These are phyloP conservation scores for Apteryx owenii DNA, from an alignment of 2,113 vertebrate species.

Conservation along the genomic window DNA sequence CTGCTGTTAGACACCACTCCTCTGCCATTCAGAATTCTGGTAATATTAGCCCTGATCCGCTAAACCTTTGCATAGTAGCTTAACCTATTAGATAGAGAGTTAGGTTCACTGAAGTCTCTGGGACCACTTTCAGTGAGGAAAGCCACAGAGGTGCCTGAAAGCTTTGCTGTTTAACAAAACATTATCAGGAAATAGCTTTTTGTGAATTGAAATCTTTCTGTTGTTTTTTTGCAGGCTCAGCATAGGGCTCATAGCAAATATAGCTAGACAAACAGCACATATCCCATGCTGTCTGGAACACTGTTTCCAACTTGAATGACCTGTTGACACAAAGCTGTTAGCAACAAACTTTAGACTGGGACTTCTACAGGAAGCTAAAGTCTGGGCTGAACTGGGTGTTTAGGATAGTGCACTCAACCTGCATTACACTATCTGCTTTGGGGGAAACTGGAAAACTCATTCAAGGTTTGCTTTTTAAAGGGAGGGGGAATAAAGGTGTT, in stretches of 20 bases:
- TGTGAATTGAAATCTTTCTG: background rate
- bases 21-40: background rate
- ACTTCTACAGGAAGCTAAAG: background rate
- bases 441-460: background rate
- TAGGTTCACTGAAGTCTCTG: background rate
- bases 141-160: background rate
- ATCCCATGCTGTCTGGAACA: background rate
- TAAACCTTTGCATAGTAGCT: background rate
- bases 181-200: background rate
- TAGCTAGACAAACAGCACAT: rapidly evolving
- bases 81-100: background rate
- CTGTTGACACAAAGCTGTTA: background rate
- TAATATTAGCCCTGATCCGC: background rate
- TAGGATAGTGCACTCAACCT: background rate
- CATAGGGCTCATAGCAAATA: background rate
- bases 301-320: background rate
- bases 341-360: background rate
- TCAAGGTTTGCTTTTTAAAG: background rate
- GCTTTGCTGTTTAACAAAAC: background rate
- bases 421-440: background rate
- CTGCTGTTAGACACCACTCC: background rate
- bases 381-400: background rate
- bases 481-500: background rate
- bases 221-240: background rate
- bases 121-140: background rate